Conservation (phyloP, 1,140 invertebrate genomes). For the Cyphomyrmex costatus region DNA sequence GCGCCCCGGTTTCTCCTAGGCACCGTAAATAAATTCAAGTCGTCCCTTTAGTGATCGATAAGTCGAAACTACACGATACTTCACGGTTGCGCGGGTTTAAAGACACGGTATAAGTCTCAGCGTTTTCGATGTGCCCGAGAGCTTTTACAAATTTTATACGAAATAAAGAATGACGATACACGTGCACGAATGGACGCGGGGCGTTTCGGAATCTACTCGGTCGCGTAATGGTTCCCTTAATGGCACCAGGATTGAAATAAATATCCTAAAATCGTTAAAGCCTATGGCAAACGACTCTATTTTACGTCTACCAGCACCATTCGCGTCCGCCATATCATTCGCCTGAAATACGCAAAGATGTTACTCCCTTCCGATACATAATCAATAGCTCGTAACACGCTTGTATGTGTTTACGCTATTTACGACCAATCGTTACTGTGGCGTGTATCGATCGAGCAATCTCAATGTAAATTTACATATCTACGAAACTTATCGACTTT, state of each 20-base stretch:
- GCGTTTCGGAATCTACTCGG: slow-evolving; percentile 50
- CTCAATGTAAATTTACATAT: slow-evolving; percentile 54
- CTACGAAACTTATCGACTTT: slow-evolving; percentile 22
- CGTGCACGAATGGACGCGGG: neutral
- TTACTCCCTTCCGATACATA: slow-evolving; percentile 30
- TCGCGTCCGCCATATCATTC: slow-evolving; percentile 23
- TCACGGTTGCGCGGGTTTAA: slow-evolving; percentile 41
- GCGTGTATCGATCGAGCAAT: slow-evolving; percentile 1
- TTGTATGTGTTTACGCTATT: slow-evolving; percentile 44
- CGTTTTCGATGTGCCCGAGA: slow-evolving; percentile 33
- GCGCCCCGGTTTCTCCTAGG: neutral
- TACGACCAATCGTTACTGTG: slow-evolving; percentile 48
- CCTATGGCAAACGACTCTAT: slow-evolving; percentile 57
- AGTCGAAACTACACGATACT: slow-evolving; percentile 52
- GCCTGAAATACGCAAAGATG: slow-evolving; percentile 55
- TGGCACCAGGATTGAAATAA: slow-evolving; percentile 70
- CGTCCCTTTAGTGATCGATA: slow-evolving; percentile 52
- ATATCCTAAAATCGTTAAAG: slow-evolving; percentile 70
- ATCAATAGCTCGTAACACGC: slow-evolving; percentile 50
- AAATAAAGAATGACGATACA: slow-evolving; percentile 40
- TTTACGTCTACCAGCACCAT: slow-evolving; percentile 24
- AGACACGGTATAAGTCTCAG: slow-evolving; percentile 4
- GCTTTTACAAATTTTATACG: slow-evolving; percentile 38
- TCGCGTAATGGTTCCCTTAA: slow-evolving; percentile 69
- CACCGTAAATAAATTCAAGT: slow-evolving; percentile 59